Evolutionary conservation across 2,797 vertebrate species (phyloP).

Genomic region (Phrynocephalus guinanensis): DNA sequence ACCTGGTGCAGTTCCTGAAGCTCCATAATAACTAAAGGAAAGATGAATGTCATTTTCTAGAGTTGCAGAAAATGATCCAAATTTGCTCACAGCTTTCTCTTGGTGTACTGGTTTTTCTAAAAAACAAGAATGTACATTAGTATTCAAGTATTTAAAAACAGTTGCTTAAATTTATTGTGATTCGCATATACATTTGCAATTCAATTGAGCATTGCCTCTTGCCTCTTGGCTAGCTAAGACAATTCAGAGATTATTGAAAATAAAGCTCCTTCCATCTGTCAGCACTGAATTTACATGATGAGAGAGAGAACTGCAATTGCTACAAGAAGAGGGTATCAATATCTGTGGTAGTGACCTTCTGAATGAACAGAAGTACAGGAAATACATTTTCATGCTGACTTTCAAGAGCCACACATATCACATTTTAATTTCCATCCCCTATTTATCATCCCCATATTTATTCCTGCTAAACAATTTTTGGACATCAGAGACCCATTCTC

Average conservation of each 20-base stretch:
- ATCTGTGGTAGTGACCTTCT: not conserved
- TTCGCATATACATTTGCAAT: not conserved
- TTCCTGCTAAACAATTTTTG: too few species aligned
- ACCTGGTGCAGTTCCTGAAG: constrained; percentile 78
- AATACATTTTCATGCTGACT: not conserved
- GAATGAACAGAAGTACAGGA: not conserved
- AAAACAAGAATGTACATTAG: constrained; percentile 21
- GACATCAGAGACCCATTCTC: too few species aligned
- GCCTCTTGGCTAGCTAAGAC: not conserved
- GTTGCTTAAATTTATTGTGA: not conserved
- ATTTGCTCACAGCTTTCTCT: constrained; percentile 76
- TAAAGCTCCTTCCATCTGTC: not conserved
- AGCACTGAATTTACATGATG: too few species aligned
- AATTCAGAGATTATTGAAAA: not conserved
- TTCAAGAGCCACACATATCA: too few species aligned
- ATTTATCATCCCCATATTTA: too few species aligned
- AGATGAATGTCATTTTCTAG: constrained; percentile 88
- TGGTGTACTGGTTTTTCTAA: constrained; percentile 62
- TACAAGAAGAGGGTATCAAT: not conserved
- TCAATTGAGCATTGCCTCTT: not conserved
- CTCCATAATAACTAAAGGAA: constrained; percentile 86
- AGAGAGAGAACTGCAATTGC: not conserved
- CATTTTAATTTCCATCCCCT: too few species aligned
- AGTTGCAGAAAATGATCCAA: constrained; percentile 87
- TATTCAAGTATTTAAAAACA: not conserved